Evolutionary conservation across 2,888 invertebrate genomes (phyloP).

Genomic region (Idaea aversata): DNA sequence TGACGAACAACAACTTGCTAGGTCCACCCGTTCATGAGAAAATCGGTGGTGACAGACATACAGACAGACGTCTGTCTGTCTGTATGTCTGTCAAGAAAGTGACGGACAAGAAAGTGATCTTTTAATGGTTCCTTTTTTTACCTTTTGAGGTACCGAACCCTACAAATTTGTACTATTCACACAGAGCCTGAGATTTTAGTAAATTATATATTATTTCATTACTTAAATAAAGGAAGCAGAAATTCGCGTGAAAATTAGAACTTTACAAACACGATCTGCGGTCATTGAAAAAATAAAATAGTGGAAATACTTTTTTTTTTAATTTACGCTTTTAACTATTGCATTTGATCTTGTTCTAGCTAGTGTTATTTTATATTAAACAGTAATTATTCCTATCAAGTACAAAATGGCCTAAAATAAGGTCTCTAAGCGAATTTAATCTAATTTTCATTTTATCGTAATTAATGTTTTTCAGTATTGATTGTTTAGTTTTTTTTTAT

Average conservation of each 20-base stretch:
- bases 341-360: background rate
- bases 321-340: constrained; percentile 4
- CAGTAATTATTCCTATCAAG: background rate
- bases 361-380: background rate
- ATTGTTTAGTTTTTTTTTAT: background rate
- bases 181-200: too few species aligned
- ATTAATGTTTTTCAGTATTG: background rate
- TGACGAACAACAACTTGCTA: background rate
- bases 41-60: too few species aligned
- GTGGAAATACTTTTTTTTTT: background rate
- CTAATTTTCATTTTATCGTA: background rate
- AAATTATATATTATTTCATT: too few species aligned
- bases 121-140: too few species aligned
- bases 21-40: too few species aligned
- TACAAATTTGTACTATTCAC: too few species aligned
- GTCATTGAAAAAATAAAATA: background rate
- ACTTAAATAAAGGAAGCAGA: background rate
- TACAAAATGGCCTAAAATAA: background rate
- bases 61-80: too few species aligned
- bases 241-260: background rate
- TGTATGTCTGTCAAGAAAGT: too few species aligned
- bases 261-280: background rate
- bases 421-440: background rate
- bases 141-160: too few species aligned
- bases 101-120: too few species aligned